Evolutionary conservation across 2,113 vertebrate species (phyloP).

Genomic region (Ptilorrhoa leucosticta): DNA sequence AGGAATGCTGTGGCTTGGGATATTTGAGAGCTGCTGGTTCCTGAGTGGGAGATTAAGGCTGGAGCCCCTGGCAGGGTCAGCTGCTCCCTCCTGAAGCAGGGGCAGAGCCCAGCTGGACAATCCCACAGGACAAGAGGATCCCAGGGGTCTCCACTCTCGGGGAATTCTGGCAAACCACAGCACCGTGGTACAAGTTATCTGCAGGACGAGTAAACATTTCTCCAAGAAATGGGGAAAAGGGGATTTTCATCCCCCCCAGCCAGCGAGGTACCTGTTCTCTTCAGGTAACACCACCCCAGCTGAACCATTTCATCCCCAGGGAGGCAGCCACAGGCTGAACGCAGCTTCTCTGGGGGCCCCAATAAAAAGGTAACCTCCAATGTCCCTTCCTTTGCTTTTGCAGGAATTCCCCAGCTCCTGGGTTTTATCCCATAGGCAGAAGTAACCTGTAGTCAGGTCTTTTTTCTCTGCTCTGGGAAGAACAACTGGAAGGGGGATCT

Average conservation of each 20-base stretch:
- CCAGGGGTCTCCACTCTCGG: too few relatives aligned
- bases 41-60: not conserved
- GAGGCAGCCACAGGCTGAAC: not conserved
- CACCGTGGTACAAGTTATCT: not conserved
- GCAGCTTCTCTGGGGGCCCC: not conserved
- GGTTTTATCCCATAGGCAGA: fast-evolving
- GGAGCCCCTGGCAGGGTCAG: not conserved
- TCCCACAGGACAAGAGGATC: not conserved
- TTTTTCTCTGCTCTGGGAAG: not conserved
- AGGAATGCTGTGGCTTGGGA: not conserved
- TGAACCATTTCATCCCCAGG: not conserved
- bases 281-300: not conserved
- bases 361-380: fast-evolving
- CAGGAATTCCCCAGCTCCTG: not conserved
- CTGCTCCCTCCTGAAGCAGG: not conserved
- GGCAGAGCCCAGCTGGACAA: not conserved
- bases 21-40: not conserved
- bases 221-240: not conserved
- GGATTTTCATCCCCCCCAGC: not conserved
- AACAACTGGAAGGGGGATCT: not conserved
- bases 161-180: not conserved
- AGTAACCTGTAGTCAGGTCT: not conserved
- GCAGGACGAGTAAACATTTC: not conserved
- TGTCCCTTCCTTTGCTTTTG: not conserved
- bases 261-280: not conserved